phyloP scores from a whole-genome alignment of 2,888 invertebrate genomes.

The Cistogaster globosa region DNA sequence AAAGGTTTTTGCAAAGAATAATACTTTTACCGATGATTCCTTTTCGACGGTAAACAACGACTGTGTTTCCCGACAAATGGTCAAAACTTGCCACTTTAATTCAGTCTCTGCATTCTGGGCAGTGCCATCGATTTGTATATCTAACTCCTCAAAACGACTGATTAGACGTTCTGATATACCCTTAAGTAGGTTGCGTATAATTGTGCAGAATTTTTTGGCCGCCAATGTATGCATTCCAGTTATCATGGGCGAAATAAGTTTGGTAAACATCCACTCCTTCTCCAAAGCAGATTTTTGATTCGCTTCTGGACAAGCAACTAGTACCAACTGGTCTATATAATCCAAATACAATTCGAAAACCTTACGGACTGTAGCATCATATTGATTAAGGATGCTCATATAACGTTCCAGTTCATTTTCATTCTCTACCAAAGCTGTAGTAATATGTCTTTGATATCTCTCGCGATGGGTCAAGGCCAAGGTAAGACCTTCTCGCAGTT shows the following conservation, averaged over 20 bases:
- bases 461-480: constrained; percentile 92
- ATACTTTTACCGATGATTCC: constrained; percentile 90
- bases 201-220: constrained; percentile 89
- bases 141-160: constrained; percentile 83
- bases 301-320: constrained; percentile 83
- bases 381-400: constrained; percentile 86
- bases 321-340: constrained; percentile 93
- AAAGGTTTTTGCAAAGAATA: constrained; percentile 91
- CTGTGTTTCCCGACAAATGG: constrained; percentile 91
- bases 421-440: constrained; percentile 85
- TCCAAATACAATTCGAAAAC: constrained; percentile 93
- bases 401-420: constrained; percentile 84
- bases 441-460: constrained; percentile 88
- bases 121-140: constrained; percentile 79
- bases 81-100: constrained; percentile 81
- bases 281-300: constrained; percentile 90
- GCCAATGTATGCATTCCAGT: constrained; percentile 89
- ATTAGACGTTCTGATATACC: constrained; percentile 83
- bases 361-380: constrained; percentile 90
- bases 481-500: constrained; percentile 94
- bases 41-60: constrained; percentile 90
- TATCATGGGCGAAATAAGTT: constrained; percentile 90
- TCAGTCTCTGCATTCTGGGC: constrained; percentile 78
- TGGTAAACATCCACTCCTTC: constrained; percentile 94
- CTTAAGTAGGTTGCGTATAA: constrained; percentile 83